Evolutionary conservation across 2,888 invertebrate genomes (phyloP), one percentile per base, ranked within the genome.

Genomic region (Ornithoptera alexandrae): DNA sequence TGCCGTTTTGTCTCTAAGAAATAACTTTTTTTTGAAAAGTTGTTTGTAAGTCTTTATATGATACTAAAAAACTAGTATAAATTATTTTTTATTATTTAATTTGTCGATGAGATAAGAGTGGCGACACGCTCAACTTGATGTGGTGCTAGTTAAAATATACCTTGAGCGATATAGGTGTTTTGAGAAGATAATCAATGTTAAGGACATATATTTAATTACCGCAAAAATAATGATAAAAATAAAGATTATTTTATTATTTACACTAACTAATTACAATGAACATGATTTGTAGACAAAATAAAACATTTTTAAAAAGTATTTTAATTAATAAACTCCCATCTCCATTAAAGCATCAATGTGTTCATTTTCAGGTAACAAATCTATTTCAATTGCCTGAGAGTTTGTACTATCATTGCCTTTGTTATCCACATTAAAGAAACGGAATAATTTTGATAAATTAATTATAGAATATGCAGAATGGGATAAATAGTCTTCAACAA

Each of bases 401-500:
- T 88, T 87, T 0, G 84, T 58, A 68, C 81, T 84, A 67, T 77
- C 81, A 17, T 80, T 81, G 20, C 76, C 77, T 76, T 86, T 89
- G 42, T 84, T 78, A 66, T 90, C 89, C 36, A 92, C 59, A 0
- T 83, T 80, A 75, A 92, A 93, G 79, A 92, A 92, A 74, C 92
- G 82, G 79, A 94, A 95, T 61, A 95, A 77, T 74, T 93, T 92
- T 0, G 91, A 89, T 42, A 96, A 84, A 80, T 95, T 93, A 59
- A 96, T 94, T 59, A 95, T 90, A 2, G 95, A 94, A 82, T 95
- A 97, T 0, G 94, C 95, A 8, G 96, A 96, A 77, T 94, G 93
- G 39, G 94, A 93, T 73, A 96, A 85, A 77, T 94, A 93, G 74
- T 94, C 94, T 77, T 96, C 95, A 2, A 95, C 94, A 57, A 93